Evolutionary conservation across 2,113 vertebrate species (phyloP).

Genomic region (Vimba vimba): DNA sequence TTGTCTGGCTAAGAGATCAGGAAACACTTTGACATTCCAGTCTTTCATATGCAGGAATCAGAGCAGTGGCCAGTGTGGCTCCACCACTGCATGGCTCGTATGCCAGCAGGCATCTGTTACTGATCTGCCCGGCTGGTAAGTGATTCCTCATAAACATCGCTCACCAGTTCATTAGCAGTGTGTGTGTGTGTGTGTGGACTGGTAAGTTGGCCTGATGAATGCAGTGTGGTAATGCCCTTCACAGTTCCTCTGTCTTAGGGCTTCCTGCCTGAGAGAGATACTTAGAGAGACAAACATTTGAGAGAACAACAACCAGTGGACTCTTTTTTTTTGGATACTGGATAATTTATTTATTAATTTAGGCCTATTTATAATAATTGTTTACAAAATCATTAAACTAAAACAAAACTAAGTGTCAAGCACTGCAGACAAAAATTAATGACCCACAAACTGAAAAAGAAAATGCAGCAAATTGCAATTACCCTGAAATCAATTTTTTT

Average conservation of each 20-base stretch:
- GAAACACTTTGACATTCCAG: conserved; percentile 53
- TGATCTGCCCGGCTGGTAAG: conserved; percentile 69
- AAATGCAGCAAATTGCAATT: background rate
- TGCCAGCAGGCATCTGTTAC: conserved; percentile 70
- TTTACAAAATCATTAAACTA: background rate
- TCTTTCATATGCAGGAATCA: conserved; percentile 43
- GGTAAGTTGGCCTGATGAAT: conserved; percentile 60
- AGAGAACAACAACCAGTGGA: conserved; percentile 32
- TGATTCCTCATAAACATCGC: conserved; percentile 79
- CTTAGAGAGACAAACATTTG: conserved; percentile 33
- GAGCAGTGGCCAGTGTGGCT: conserved; percentile 42
- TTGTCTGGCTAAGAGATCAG: conserved; percentile 60
- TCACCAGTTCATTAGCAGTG: conserved; percentile 78
- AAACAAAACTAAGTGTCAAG: background rate
- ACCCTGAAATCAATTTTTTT: too few species aligned
- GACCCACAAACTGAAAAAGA: background rate
- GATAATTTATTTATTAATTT: background rate
- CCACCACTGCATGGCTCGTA: conserved; percentile 40
- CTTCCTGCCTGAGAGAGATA: conserved; percentile 28
- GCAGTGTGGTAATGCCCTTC: conserved; percentile 54
- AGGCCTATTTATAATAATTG: background rate
- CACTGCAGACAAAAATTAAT: background rate
- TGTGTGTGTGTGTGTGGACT: conserved; percentile 47
- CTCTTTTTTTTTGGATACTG: background rate
- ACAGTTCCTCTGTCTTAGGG: conserved; percentile 45